Evolutionary conservation across 1,140 invertebrate species (phyloP), one percentile per base, ranked within the genome.

Genomic region (Brachionus koreanus): DNA sequence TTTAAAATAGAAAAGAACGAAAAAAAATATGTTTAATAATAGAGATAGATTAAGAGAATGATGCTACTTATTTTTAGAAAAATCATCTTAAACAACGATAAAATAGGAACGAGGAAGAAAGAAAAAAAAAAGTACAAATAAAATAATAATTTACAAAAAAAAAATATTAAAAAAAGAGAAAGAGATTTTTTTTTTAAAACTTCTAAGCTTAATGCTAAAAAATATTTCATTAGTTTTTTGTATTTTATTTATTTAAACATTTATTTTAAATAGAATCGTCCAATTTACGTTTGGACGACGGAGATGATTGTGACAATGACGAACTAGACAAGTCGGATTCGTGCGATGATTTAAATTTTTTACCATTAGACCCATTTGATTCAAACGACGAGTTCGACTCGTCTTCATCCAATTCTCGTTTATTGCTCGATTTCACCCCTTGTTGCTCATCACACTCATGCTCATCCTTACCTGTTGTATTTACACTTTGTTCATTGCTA

Each of bases 331-430:
- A 69, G 16, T 69, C 65, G 65, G 65, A 42, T 33, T 69, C 65
- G n/a, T 69, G 29, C 16, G 65, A 37, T n/a, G 39, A 12, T 39
- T 69, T 69, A 2, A 69, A 37, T n/a, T 69, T 69, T 42, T 69
- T 69, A 13, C 35, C 37, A 69, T 69, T 69, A 7, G 65, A 69
- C n/a, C 33, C 65, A 39, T 69, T 39, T 12, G 65, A 69, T 1
- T 69, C 33, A 42, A 69, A 69, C 35, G 65, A 69, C n/a, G 65
- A 69, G 16, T 69, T 69, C 13, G 65, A 69, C 37, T 69, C 65
- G 35, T 69, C 65, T 12, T 69, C 65, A 6, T 69, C 65, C 37
- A 69, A 69, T 23, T 69, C 65, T 69, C 65, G 29, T 39, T 69
- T 69, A 19, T 69, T 29, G 25, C 9, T 5, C 10, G 29, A 29